These are phyloP conservation scores for Andrena trimmerana DNA, from an alignment of 2,888 invertebrate species.

Conservation along the genomic window DNA sequence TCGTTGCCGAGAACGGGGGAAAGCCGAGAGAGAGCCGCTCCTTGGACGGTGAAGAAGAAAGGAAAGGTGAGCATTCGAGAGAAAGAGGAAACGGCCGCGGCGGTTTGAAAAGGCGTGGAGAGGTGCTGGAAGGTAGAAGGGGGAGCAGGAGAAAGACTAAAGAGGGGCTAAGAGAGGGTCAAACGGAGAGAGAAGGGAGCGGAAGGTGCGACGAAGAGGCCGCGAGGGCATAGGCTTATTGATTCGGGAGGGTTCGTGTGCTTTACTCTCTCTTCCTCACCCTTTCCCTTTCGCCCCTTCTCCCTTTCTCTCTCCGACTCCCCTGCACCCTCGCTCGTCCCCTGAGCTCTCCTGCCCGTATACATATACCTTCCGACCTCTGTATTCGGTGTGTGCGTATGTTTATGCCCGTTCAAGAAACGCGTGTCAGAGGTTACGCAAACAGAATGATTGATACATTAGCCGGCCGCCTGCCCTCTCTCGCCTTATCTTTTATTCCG, in stretches of 20 bases:
- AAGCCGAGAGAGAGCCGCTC: slow-evolving; percentile 25
- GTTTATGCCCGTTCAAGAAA: slow-evolving; percentile 64
- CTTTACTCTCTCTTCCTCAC: slow-evolving; percentile 33
- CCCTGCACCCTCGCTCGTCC: not conserved
- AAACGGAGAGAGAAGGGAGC: slow-evolving; percentile 49
- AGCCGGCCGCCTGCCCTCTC: slow-evolving; percentile 72
- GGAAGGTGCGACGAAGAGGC: slow-evolving; percentile 46
- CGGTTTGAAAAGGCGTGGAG: slow-evolving; percentile 58
- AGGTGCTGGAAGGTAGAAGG: slow-evolving; percentile 41
- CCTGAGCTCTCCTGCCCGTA: slow-evolving; percentile 1
- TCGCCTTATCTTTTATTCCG: slow-evolving; percentile 78
- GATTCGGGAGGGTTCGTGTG: slow-evolving; percentile 69
- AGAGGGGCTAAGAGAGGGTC: slow-evolving; percentile 68
- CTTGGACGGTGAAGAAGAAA: slow-evolving; percentile 26
- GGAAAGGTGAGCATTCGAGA: slow-evolving; percentile 38
- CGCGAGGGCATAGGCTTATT: slow-evolving; percentile 72
- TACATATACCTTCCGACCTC: not conserved
- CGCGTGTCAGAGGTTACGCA: slow-evolving; percentile 82
- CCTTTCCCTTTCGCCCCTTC: not conserved
- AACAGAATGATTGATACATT: slow-evolving; percentile 84
- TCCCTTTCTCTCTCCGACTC: slow-evolving; percentile 23
- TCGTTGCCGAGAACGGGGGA: slow-evolving; percentile 40
- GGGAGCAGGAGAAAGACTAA: slow-evolving; percentile 32
- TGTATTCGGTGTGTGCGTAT: slow-evolving; percentile 28
- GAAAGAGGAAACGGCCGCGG: slow-evolving; percentile 52